Conservation (phyloP, 2,888 invertebrate species). For the Megamerina dolium region DNA sequence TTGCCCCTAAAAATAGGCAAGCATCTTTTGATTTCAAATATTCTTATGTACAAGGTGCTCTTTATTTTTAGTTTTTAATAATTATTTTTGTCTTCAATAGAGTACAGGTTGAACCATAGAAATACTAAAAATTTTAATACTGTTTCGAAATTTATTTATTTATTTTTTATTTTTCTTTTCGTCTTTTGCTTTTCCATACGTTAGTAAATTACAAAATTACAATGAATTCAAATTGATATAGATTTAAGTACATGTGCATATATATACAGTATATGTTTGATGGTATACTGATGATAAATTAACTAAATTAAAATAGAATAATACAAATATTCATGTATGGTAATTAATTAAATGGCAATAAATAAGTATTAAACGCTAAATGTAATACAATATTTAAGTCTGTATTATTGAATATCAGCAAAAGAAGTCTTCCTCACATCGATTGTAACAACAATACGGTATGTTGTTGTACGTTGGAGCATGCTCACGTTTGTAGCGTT, state of each 20-base stretch:
- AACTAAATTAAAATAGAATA: not conserved
- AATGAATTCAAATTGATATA: not conserved
- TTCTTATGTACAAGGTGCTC: no score
- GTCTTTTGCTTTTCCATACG: no score
- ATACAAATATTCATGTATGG: not conserved
- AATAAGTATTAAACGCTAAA: not conserved
- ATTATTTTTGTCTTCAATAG: no score
- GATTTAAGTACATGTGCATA: not conserved
- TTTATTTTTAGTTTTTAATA: no score
- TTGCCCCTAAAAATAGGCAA: not conserved
- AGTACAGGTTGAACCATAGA: no score
- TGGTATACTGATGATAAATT: not conserved
- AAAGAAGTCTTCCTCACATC: slow-evolving; percentile 43
- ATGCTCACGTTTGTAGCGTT: slow-evolving; percentile 37
- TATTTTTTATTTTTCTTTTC: not conserved
- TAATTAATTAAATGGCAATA: not conserved
- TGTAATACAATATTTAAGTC: not conserved
- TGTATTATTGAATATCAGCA: no score
- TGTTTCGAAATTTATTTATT: not conserved
- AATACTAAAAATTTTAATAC: not conserved
- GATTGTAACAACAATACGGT: slow-evolving; percentile 39
- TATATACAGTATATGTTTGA: not conserved
- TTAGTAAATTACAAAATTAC: not conserved
- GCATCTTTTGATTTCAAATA: no score
- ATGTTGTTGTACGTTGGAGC: slow-evolving; percentile 30